Conservation (phyloP, 2,113 vertebrate genomes). For the Boleophthalmus pectinirostris region DNA sequence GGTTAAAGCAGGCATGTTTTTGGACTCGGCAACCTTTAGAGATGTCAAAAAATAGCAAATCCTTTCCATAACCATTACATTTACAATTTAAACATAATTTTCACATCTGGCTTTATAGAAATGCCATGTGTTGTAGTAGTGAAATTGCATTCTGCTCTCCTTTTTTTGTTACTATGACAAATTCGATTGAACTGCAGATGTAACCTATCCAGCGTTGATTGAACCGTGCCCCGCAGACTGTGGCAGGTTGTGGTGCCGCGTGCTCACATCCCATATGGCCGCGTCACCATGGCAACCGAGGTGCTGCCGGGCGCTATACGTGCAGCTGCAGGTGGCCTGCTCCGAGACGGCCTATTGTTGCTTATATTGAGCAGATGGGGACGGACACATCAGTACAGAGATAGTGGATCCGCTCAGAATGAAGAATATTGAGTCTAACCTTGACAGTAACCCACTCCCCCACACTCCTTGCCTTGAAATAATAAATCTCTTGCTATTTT, state of each 20-base stretch:
- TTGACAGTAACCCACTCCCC: not conserved
- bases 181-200: not conserved
- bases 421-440: not conserved
- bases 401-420: not conserved
- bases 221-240: constrained; percentile 7
- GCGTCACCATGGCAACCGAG: constrained; percentile 52
- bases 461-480: constrained; percentile 6
- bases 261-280: constrained; percentile 11
- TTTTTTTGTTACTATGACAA: not conserved
- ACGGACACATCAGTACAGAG: constrained; percentile 10
- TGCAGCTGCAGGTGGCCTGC: constrained; percentile 17
- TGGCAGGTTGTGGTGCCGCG: not conserved
- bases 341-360: constrained; percentile 19
- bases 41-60: not conserved
- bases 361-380: constrained; percentile 34
- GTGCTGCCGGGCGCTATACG: not conserved
- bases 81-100: not conserved
- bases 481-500: not conserved
- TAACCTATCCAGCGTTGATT: constrained; percentile 11
- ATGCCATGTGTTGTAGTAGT: not conserved
- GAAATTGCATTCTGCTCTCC: not conserved
- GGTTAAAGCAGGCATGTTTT: no score
- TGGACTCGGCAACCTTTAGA: not conserved
- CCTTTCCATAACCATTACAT: not conserved
- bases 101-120: not conserved